Evolutionary conservation across 2,888 invertebrate species (phyloP), one percentile per base, ranked within the genome.

Genomic region (Plagodis pulveraria): DNA sequence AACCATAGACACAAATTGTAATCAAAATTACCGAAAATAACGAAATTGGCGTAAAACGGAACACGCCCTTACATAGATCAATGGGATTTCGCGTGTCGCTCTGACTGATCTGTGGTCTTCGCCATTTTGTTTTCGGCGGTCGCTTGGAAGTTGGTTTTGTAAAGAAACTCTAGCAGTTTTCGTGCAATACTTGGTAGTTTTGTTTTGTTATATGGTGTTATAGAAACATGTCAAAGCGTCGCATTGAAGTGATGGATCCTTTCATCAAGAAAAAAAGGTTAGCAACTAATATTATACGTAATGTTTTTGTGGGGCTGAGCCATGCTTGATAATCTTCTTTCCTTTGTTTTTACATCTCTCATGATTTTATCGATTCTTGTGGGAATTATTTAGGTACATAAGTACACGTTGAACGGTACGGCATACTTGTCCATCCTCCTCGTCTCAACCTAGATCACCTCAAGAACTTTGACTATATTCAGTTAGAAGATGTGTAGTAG

Each of bases 221-320:
- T 70, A 50, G 59, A 77, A 67, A 11, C 63, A 96, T 97, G 97
- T 97, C 97, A 47, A 97, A 97, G 86, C 94, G 97, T 74, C 94
- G 97, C 83, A 97, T 97, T 81, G 97, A 97, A 93, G 96, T 97
- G 65, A 94, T 96, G 78, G 97, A 97, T 80, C 96, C 97, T 5
- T 97, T 96, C 81, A 93, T 96, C 60, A 96, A 95, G 86, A 94
- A 95, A 86, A 95, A 95, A 91, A 94, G 95, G 97, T 96, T 87
- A 63, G 80, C 12, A 33, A 36, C 7, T 45, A 33, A 76, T 58
- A 43, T 63, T 5, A 38, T 56, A 62, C 60, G 64, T 70, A 61
- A 41, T 40, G 11, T 48, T 50, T 64, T 62, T 69, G 71, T 72
- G 62, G n/a, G 51, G 9, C 62, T 63, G 36, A 67, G 67, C 80